Evolutionary conservation across 1,140 invertebrate genomes (phyloP).

Genomic region (Paraescarpia echinospica): DNA sequence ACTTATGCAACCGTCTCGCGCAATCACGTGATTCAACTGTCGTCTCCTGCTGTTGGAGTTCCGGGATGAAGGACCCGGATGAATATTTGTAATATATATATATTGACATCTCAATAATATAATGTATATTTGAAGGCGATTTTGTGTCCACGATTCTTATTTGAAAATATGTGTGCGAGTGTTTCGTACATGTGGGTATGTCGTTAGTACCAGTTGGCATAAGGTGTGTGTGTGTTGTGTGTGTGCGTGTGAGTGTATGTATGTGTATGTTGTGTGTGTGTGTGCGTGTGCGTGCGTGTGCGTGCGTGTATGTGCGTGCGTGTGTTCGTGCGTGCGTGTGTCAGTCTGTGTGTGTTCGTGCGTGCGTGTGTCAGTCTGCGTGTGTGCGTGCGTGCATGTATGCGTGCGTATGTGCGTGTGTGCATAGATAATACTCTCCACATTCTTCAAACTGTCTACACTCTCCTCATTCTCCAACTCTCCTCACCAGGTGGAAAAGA

Average conservation of each 20-base stretch:
- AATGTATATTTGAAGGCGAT: slow-evolving; percentile 6
- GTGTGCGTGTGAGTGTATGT: neutral
- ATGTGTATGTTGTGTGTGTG: neutral
- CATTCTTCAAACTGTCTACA: too few relatives aligned
- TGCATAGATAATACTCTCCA: neutral
- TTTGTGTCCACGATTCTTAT: neutral
- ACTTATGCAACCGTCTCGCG: neutral
- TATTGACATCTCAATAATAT: slow-evolving; percentile 6
- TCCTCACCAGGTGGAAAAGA: too few relatives aligned
- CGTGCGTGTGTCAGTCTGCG: neutral
- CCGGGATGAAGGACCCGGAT: neutral
- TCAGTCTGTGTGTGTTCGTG: neutral
- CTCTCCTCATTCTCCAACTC: too few relatives aligned
- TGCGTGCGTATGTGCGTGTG: neutral
- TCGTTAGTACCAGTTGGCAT: neutral
- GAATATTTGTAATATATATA: neutral
- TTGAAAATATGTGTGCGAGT: neutral
- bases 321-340: neutral
- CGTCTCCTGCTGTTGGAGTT: neutral
- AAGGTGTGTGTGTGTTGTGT: neutral
- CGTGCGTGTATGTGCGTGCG: neutral
- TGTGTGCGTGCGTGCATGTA: neutral
- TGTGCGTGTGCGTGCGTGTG: neutral
- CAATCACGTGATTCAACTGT: neutral
- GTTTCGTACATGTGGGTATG: neutral